phyloP scores from a whole-genome alignment of 2,888 invertebrate genomes.

The Lycophotia porphyrea region DNA sequence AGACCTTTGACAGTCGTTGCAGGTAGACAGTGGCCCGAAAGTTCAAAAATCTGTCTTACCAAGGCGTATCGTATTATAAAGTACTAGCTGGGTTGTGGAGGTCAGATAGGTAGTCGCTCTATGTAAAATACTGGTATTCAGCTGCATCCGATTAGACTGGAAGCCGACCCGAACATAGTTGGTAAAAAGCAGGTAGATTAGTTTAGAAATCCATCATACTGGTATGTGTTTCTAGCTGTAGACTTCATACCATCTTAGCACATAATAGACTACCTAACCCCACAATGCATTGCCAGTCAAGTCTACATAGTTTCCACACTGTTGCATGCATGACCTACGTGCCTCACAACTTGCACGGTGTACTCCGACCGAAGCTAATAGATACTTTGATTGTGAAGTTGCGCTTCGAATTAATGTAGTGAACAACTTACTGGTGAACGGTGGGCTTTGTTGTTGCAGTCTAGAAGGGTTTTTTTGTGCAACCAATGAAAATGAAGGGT shows the following conservation, averaged over 20 bases:
- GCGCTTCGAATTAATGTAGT: neutral
- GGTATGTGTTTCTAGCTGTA: neutral
- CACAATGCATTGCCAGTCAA: slow-evolving; percentile 12
- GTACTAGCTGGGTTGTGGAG: no score
- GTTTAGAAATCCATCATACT: neutral
- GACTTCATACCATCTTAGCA: neutral
- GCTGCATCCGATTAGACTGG: neutral
- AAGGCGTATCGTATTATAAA: no score
- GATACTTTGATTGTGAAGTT: slow-evolving; percentile 31
- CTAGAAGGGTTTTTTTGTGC: neutral
- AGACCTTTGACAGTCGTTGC: no score
- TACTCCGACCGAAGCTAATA: slow-evolving; percentile 4
- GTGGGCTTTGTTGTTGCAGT: neutral
- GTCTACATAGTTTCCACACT: slow-evolving; percentile 7
- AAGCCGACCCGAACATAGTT: neutral
- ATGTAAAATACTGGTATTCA: neutral
- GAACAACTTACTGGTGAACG: neutral
- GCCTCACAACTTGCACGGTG: neutral
- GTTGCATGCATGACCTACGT: slow-evolving; percentile 22
- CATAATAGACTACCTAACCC: neutral
- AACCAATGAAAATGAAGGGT: neutral
- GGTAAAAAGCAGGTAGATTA: no score
- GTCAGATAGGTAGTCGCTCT: no score
- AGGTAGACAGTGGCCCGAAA: no score
- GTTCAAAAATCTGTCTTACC: no score